Evolutionary conservation across 2,797 vertebrate genomes (phyloP).

Genomic region (Silurus lanzhouensis): DNA sequence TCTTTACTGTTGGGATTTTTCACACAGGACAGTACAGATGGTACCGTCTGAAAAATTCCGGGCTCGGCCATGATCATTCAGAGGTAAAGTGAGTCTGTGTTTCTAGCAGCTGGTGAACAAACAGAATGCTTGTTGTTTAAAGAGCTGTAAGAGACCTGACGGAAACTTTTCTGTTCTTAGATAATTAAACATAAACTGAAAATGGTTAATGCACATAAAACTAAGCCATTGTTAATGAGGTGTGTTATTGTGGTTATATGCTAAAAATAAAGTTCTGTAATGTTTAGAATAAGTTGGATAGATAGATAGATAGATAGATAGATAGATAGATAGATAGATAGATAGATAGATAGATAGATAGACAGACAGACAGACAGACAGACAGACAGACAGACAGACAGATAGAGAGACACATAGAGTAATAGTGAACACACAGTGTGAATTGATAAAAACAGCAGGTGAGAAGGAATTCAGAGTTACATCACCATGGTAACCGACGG

Average conservation of each 20-base stretch:
- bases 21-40: conserved; percentile 37
- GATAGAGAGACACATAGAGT: background rate
- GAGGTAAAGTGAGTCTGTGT: conserved; percentile 26
- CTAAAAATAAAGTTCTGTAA: background rate
- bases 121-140: conserved; percentile 25
- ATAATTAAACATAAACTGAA: conserved; percentile 9
- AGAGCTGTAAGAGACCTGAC: background rate
- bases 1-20: conserved; percentile 15
- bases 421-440: conserved; percentile 29
- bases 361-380: background rate
- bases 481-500: conserved; percentile 53
- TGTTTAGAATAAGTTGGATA: background rate
- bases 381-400: background rate
- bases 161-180: conserved; percentile 33
- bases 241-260: background rate
- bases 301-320: background rate
- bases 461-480: conserved; percentile 52
- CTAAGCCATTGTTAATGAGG: background rate
- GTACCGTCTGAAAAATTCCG: conserved; percentile 8
- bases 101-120: conserved; percentile 22
- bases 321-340: background rate
- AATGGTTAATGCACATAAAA: background rate
- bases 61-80: conserved; percentile 38
- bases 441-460: conserved; percentile 56
- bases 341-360: conserved; percentile 2